Evolutionary conservation across 1,140 invertebrate species (phyloP).

Genomic region (Subanguina moxae): DNA sequence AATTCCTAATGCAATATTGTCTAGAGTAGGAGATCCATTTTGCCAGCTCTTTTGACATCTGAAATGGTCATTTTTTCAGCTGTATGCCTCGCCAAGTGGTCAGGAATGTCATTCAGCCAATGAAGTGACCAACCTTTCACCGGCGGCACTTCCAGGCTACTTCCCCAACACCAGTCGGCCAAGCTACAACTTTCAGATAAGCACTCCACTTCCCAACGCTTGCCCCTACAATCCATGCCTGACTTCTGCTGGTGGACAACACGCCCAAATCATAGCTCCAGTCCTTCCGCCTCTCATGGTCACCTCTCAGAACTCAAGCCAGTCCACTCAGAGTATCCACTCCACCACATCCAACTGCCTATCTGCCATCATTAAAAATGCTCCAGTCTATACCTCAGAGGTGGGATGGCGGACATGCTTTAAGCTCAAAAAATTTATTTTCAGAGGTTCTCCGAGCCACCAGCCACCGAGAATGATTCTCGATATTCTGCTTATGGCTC

Average conservation of each 20-base stretch:
- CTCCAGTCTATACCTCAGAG: neutral
- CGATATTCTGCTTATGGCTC: slow-evolving; percentile 13
- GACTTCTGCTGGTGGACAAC: neutral
- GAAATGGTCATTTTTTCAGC: neutral
- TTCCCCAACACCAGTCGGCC: neutral
- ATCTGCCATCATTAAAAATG: neutral
- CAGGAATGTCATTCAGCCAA: neutral
- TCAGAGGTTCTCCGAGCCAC: slow-evolving; percentile 23
- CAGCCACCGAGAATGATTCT: slow-evolving; percentile 23
- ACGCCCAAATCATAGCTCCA: neutral
- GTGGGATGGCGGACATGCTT: neutral
- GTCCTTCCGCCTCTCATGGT: neutral
- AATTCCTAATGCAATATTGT: too few species aligned
- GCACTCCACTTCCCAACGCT: slow-evolving; percentile 6
- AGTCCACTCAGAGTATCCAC: neutral
- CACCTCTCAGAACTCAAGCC: neutral
- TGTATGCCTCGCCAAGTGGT: neutral
- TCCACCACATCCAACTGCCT: slow-evolving; percentile 1
- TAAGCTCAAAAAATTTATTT: neutral
- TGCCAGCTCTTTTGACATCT: too few species aligned
- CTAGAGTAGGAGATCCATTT: too few species aligned
- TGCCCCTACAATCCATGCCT: slow-evolving; percentile 12
- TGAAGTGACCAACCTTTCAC: neutral
- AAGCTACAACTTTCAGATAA: neutral
- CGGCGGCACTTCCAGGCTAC: too few species aligned